A percentile compares a stretch with the other conserved stretches of the same genome.
Evolutionary conservation across 1,140 invertebrate genomes (phyloP).

Genomic region (Tetramorium parvispinum): DNA sequence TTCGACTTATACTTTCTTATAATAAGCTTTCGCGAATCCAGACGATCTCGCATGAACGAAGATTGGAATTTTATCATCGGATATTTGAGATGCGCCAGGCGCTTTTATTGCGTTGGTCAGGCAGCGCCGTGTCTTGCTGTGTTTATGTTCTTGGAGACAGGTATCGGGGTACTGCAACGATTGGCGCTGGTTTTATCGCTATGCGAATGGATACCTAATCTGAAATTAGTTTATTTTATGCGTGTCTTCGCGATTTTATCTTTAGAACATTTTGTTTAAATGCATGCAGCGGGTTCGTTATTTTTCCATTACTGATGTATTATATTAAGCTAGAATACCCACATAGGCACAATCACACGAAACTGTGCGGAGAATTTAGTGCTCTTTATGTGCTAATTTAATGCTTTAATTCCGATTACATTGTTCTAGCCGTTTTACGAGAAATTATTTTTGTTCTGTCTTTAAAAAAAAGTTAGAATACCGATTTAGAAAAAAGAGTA

Average conservation of each 20-base stretch:
- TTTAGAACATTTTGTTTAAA: background rate
- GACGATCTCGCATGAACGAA: background rate
- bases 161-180: slow-evolving; percentile 2
- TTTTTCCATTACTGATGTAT: background rate
- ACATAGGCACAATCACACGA: too few relatives aligned
- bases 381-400: too few relatives aligned
- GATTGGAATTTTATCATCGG: slow-evolving; percentile 24
- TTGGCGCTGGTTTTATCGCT: slow-evolving; percentile 27
- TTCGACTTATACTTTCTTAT: background rate
- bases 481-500: too few relatives aligned
- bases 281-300: background rate
- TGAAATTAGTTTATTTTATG: slow-evolving; percentile 44
- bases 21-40: background rate
- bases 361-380: too few relatives aligned
- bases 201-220: slow-evolving; percentile 35
- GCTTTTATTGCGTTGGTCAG: slow-evolving; percentile 12
- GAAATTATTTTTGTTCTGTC: too few relatives aligned
- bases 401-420: too few relatives aligned
- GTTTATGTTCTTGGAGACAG: slow-evolving; percentile 37
- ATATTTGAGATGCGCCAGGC: slow-evolving; percentile 9
- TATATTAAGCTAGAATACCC: too few relatives aligned
- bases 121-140: background rate
- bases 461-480: too few relatives aligned
- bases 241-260: slow-evolving; percentile 2
- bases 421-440: too few relatives aligned